Conservation (phyloP, 2,888 invertebrate species). For the Bimastos eiseni region DNA sequence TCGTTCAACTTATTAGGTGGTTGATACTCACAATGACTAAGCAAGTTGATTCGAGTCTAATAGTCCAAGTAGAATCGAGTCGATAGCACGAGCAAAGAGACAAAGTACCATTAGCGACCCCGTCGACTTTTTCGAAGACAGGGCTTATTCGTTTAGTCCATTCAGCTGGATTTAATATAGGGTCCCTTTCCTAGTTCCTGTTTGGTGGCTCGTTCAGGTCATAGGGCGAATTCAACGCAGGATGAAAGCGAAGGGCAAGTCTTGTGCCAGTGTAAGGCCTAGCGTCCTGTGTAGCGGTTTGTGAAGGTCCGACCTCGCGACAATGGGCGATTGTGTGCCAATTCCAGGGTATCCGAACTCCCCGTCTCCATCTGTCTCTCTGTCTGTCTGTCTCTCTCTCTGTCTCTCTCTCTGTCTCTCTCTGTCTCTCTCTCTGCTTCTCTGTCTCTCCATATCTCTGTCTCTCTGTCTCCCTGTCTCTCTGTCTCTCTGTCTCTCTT, state of each 20-base stretch:
- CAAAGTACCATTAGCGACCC: not conserved
- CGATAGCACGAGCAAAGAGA: not conserved
- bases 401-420: not conserved
- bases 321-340: not conserved
- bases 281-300: not conserved
- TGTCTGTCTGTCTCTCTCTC: constrained; percentile 17
- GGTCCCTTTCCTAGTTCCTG: not conserved
- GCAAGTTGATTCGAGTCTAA: not conserved
- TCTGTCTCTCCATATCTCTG: not conserved
- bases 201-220: not conserved
- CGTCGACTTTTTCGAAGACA: not conserved
- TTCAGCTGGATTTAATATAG: not conserved
- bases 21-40: constrained; percentile 13
- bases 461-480: not conserved
- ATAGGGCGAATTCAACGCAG: not conserved
- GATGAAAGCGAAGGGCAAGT: not conserved
- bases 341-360: not conserved
- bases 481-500: not conserved
- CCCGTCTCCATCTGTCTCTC: not conserved
- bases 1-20: not conserved
- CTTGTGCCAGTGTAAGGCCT: not conserved
- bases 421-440: not conserved
- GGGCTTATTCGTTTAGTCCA: not conserved
- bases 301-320: not conserved
- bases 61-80: not conserved